Conservation (phyloP, 2,888 invertebrate genomes). For the Xylota sylvarum region DNA sequence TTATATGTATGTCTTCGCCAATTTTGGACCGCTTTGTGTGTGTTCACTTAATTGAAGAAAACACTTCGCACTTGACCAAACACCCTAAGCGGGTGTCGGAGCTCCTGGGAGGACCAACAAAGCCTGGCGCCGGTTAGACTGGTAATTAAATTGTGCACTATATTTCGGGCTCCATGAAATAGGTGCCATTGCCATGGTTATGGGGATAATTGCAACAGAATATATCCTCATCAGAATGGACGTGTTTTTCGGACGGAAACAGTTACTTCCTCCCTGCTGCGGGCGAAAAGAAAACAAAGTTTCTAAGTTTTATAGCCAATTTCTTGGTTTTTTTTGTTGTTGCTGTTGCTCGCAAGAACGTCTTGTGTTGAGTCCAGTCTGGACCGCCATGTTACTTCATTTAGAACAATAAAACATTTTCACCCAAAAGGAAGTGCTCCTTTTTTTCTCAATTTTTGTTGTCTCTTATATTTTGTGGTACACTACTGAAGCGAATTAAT, state of each 20-base stretch:
- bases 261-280: constrained; percentile 28
- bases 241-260: constrained; percentile 63
- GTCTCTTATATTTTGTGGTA: constrained; percentile 44
- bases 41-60: constrained; percentile 60
- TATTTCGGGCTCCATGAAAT: constrained; percentile 48
- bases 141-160: constrained; percentile 71
- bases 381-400: constrained; percentile 67
- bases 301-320: constrained; percentile 70
- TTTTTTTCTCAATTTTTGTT: constrained; percentile 25
- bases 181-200: constrained; percentile 44
- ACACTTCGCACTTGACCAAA: constrained; percentile 49
- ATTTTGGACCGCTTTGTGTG: constrained; percentile 11
- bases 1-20: constrained; percentile 34
- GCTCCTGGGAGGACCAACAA: background rate
- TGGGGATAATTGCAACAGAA: constrained; percentile 63
- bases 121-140: constrained; percentile 49
- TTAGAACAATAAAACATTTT: constrained; percentile 75
- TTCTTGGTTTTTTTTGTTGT: constrained; percentile 4
- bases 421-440: constrained; percentile 38
- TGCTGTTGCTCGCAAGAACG: constrained; percentile 9
- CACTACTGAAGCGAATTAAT: constrained; percentile 72
- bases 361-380: constrained; percentile 54
- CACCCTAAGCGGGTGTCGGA: background rate
- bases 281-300: constrained; percentile 59
- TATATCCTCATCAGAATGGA: constrained; percentile 64